phyloP scores from a whole-genome alignment of 2,888 invertebrate genomes.

The Frankliniella intonsa region DNA sequence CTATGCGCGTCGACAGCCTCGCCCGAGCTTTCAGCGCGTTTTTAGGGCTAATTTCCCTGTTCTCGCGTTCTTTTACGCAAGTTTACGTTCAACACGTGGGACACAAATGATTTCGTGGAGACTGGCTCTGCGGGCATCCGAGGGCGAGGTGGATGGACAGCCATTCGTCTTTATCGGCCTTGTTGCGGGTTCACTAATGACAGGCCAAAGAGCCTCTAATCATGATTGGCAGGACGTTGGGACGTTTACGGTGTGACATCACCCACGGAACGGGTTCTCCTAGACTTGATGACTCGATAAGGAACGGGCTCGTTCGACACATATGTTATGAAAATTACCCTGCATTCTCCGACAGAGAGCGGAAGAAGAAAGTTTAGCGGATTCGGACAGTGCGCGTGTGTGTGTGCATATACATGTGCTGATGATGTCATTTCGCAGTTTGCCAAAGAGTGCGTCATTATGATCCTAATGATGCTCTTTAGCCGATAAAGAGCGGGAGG shows the following conservation, averaged over 20 bases:
- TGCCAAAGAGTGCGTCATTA: no score
- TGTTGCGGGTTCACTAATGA: neutral
- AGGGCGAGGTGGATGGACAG: neutral
- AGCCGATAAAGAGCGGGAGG: no score
- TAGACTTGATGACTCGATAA: neutral
- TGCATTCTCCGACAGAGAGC: neutral
- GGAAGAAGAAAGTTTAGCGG: neutral
- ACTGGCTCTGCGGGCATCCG: neutral
- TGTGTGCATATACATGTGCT: no score
- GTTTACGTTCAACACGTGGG: neutral
- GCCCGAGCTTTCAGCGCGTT: neutral
- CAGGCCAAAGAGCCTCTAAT: neutral
- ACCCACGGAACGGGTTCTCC: conserved; percentile 23
- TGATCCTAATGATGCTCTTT: no score
- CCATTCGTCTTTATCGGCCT: neutral
- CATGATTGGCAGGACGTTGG: conserved; percentile 15
- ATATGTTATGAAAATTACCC: conserved; percentile 14
- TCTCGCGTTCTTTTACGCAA: no score
- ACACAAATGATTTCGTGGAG: neutral
- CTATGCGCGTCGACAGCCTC: neutral
- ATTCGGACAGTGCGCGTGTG: neutral
- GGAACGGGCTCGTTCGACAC: conserved; percentile 1
- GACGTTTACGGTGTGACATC: neutral
- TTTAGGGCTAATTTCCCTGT: neutral
- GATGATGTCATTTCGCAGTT: no score